These are phyloP conservation scores for Xiphophorus birchmanni DNA, from an alignment of 2,797 vertebrate species.

Conservation along the genomic window DNA sequence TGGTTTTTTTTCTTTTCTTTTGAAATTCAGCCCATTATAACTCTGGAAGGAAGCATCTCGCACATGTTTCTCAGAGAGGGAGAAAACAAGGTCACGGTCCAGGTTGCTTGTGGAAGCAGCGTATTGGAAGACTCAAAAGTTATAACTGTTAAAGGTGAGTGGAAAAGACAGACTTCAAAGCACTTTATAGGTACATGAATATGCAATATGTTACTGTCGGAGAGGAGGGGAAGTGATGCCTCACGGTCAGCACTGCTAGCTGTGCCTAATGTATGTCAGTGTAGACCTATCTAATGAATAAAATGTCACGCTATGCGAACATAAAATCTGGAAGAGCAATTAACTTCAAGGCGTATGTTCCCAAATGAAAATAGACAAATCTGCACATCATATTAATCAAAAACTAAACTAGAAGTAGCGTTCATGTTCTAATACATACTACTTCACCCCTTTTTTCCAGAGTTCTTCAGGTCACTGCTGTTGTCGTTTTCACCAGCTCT, in stretches of 20 bases:
- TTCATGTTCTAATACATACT: constrained; percentile 46
- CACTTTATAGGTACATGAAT: constrained; percentile 70
- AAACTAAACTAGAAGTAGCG: constrained; percentile 51
- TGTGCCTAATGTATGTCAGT: constrained; percentile 46
- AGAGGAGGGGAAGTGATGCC: constrained; percentile 19
- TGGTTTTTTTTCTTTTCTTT: constrained; percentile 53
- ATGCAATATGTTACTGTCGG: constrained; percentile 54
- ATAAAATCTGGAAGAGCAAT: constrained; percentile 68
- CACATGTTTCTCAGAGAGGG: constrained; percentile 85
- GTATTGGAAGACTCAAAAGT: constrained; percentile 93
- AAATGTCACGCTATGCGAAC: constrained; percentile 66
- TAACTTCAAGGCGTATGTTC: constrained; percentile 67
- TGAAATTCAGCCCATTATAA: constrained; percentile 90
- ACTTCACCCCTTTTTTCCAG: constrained; percentile 69
- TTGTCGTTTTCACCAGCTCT: constrained; percentile 94
- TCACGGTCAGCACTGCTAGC: constrained; percentile 42
- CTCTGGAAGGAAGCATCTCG: constrained; percentile 92
- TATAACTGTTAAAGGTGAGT: constrained; percentile 91
- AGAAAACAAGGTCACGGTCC: constrained; percentile 89
- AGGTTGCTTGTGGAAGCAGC: constrained; percentile 88
- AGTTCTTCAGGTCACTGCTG: constrained; percentile 93
- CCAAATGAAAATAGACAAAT: constrained; percentile 73
- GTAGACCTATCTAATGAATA: constrained; percentile 68
- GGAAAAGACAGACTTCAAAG: constrained; percentile 51
- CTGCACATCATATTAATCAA: constrained; percentile 67